Evolutionary conservation across 2,113 vertebrate species (phyloP), one percentile per base, ranked within the genome.

Genomic region (Corvus moneduloides): DNA sequence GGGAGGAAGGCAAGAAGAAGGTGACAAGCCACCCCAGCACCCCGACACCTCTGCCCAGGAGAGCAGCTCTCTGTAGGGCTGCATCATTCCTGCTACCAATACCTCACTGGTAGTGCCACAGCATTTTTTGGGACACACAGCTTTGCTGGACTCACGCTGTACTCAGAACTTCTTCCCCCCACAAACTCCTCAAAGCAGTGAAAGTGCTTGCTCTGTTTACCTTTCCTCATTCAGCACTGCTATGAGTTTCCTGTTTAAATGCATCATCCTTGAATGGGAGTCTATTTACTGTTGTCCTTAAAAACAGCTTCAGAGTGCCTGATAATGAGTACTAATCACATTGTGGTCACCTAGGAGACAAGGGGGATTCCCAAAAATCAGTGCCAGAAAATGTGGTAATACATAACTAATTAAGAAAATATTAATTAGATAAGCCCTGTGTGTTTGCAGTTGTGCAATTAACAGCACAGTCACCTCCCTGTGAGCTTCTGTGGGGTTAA

Each of bases 271-370:
- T 52, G 33, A 51, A 41, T 7, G 39, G 66, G 54, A 63, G 26
- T 54, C 58, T 13, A 26, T 94, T 69, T n/a, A 61, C 58, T 69
- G 76, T 66, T 87, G 82, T 81, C 84, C 68, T 88, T 96, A 92
- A 95, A 96, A 96, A 63, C 87, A 88, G 27, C 81, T 84, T 86
- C 67, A 59, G 56, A 90, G 89, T 64, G 73, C 87, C 78, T 76
- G 87, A 87, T 95, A 96, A 91, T 49, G n/a, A 96, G 69, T 39
- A 86, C 62, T 86, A 90, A 93, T 86, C 69, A 51, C 41, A 77
- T 46, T 52, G 78, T 71, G 62, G 93, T 89, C 92, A 95, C 84
- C 68, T 78, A 84, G 69, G 84, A 97, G 90, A 96, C 62, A 72
- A 93, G 51, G 59, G 59, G 19, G 33, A 75, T 87, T 96, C 14